Evolutionary conservation across 37 sponge, comb jelly and placozoan genomes (phyloP).

Genomic region (Theonella swinhoei): DNA sequence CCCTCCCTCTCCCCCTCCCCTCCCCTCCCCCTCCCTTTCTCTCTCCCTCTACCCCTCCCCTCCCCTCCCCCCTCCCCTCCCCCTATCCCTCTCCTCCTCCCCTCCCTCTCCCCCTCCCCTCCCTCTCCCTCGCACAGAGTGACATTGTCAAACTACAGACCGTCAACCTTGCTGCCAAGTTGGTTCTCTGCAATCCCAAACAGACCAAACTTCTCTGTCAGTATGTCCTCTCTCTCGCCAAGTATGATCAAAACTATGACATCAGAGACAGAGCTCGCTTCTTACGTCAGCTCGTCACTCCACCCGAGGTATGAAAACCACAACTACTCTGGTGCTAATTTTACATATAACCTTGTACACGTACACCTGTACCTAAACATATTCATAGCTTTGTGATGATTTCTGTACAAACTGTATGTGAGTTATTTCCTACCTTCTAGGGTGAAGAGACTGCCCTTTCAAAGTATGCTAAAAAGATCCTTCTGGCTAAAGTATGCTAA

Average conservation of each 20-base stretch:
- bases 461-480: slow-evolving; percentile 98
- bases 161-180: slow-evolving; percentile 95
- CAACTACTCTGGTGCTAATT: too few species aligned
- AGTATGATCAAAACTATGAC: slow-evolving; percentile 98
- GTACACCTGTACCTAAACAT: too few species aligned
- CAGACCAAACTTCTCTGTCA: slow-evolving; percentile 90
- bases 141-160: slow-evolving; percentile 98
- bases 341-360: too few species aligned
- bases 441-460: slow-evolving; percentile 73
- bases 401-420: background rate
- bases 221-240: slow-evolving; percentile 94
- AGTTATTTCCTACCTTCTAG: background rate
- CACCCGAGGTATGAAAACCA: slow-evolving; percentile 70
- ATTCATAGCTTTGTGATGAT: too few species aligned
- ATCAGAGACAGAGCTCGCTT: slow-evolving; percentile 95
- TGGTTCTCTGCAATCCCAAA: slow-evolving; percentile 88
- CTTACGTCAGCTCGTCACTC: slow-evolving; percentile 79
- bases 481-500: slow-evolving; percentile 98
- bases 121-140: slow-evolving; percentile 40
- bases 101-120: background rate
- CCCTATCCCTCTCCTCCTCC: background rate
- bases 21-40: background rate
- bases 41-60: background rate
- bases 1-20: background rate
- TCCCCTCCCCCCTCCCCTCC: background rate